Evolutionary conservation across 2,797 vertebrate genomes (phyloP), one percentile per base, ranked within the genome.

Genomic region (Cyclopterus lumpus): DNA sequence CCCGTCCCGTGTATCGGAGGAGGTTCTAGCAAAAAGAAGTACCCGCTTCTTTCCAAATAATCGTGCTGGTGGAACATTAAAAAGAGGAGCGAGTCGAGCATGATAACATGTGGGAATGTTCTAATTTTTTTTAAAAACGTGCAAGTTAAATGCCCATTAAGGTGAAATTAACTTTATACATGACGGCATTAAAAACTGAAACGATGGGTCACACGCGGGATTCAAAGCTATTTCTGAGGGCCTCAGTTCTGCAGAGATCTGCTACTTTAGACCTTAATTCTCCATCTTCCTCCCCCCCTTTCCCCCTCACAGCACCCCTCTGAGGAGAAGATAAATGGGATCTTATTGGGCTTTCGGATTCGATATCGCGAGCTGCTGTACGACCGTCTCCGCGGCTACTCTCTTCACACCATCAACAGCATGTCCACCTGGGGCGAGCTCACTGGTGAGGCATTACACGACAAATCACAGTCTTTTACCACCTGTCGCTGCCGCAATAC

Each of bases 291-390:
- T n/a, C n/a, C n/a, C n/a, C 28, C 1, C 54, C 24, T 72, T 0
- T 62, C 22, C 60, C 53, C 58, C 18, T 40, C 2, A 6, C 46
- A 99, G 98, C 94, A 96, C 0, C 98, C 98, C 0, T 71, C 95
- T 0, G 97, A 99, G 86, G 98, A 99, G 88, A 97, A 96, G 89
- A 96, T 99, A 86, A 99, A 99, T 0, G 98, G 98, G 7, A 97
- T 99, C 92, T 93, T 98, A n/a, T 89, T 99, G 80, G 98, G 98
- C 5, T 99, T 97, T 85, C 94, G 96, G 10, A 94, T 99, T 67
- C 96, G 96, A 0, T 99, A 97, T 83, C 95, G 97, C 0, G 97
- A 99, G 90, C 95, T 99, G 73, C 87, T 95, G 36, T 95, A 96
- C 0, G 96, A 97, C 69, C 94, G 95, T 1, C 93, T 97, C 54